Percentiles rank a stretch among this genome's conserved stretches.
Conservation (phyloP, 2,113 vertebrate species). For the Leptocoma aspasia region DNA sequence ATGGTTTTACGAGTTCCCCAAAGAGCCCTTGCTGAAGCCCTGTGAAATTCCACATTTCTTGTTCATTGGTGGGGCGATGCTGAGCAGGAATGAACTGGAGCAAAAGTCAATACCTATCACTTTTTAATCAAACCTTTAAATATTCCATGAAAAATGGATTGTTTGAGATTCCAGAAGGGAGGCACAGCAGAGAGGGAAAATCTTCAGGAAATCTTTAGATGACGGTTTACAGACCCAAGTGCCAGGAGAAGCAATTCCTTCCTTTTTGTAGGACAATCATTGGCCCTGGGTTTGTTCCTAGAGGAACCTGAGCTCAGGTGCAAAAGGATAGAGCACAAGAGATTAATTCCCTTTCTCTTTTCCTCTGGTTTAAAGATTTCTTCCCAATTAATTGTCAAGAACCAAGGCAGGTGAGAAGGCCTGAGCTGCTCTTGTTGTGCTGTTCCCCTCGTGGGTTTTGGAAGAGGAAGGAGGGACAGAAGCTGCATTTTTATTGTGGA, state of each 20-base stretch:
- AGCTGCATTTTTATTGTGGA: not conserved
- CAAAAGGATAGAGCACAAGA: not conserved
- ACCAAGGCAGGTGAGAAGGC: not conserved
- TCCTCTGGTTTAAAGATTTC: not conserved
- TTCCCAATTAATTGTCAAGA: not conserved
- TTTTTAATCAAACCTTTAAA: not conserved
- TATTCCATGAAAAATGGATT: not conserved
- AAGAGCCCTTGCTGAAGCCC: not conserved
- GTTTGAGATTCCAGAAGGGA: not conserved
- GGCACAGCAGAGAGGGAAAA: not conserved
- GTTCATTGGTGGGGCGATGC: not conserved
- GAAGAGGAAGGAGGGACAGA: not conserved
- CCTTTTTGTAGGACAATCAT: not conserved
- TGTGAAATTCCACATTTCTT: not conserved
- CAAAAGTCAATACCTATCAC: not conserved
- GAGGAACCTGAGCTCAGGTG: fast-evolving
- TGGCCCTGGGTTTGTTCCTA: not conserved
- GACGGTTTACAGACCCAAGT: not conserved
- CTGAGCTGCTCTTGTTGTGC: not conserved
- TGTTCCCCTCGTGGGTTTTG: not conserved
- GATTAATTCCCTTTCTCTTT: not conserved
- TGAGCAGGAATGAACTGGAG: not conserved
- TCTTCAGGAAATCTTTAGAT: not conserved
- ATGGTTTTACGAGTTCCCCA: not conserved
- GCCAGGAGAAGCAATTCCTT: not conserved